A percentile compares a stretch with the other conserved stretches of the same genome.
Evolutionary conservation across 2,888 invertebrate species (phyloP).

Genomic region (Ommatoiulus sabulosus): DNA sequence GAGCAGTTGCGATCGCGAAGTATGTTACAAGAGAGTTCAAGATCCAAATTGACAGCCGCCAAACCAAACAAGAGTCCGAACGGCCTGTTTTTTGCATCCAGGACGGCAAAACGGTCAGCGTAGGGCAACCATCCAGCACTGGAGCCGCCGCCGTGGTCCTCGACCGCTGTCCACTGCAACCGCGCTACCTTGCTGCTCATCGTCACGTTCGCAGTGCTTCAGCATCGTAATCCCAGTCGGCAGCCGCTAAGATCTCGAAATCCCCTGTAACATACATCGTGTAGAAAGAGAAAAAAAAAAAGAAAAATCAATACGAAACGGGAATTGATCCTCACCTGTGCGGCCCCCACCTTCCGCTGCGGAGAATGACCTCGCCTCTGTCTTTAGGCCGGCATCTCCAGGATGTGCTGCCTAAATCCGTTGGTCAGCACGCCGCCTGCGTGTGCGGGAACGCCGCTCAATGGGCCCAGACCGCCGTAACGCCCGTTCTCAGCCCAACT

Average conservation of each 20-base stretch:
- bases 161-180: neutral
- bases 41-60: neutral
- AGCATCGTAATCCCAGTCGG: conserved; percentile 28
- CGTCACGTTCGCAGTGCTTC: conserved; percentile 2
- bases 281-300: conserved; percentile 37
- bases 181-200: neutral
- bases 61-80: neutral
- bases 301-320: conserved; percentile 35
- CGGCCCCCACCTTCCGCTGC: neutral
- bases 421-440: conserved; percentile 52
- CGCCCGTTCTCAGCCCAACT: conserved; percentile 50
- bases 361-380: neutral
- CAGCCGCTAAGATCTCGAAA: conserved; percentile 41
- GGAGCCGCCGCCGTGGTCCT: conserved; percentile 6
- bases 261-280: conserved; percentile 25
- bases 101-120: neutral
- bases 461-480: neutral
- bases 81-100: neutral
- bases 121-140: neutral
- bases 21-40: conserved; percentile 34
- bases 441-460: conserved; percentile 38
- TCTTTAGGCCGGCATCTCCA: conserved; percentile 57
- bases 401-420: conserved; percentile 57
- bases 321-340: conserved; percentile 54
- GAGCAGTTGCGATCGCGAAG: conserved; percentile 10